Evolutionary conservation across 2,888 invertebrate genomes (phyloP).

Genomic region (Meloe dianella): DNA sequence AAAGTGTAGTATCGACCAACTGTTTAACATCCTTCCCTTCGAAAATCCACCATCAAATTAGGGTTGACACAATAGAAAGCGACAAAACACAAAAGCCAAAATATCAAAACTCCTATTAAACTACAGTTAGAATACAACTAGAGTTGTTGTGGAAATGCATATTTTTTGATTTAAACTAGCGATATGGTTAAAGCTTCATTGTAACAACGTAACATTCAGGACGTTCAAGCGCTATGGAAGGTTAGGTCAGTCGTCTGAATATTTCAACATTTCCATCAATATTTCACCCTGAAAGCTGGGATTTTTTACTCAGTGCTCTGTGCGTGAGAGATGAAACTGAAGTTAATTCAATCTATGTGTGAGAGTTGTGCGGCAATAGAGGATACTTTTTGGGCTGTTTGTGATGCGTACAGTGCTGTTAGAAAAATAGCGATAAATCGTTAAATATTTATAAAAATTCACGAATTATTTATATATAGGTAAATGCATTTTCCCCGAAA

Average conservation of each 20-base stretch:
- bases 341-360: constrained; percentile 53
- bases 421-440: constrained; percentile 51
- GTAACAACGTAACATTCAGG: constrained; percentile 22
- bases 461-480: constrained; percentile 48
- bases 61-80: neutral
- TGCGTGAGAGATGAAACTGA: constrained; percentile 46
- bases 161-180: neutral
- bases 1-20: constrained; percentile 2
- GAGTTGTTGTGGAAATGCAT: neutral
- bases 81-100: neutral
- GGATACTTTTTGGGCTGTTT: constrained; percentile 48
- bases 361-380: constrained; percentile 44
- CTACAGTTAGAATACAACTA: neutral
- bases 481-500: constrained; percentile 36
- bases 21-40: neutral
- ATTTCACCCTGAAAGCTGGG: constrained; percentile 50
- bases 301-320: constrained; percentile 44
- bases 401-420: constrained; percentile 46
- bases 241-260: constrained; percentile 53
- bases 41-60: neutral
- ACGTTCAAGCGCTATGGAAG: constrained; percentile 39
- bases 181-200: constrained; percentile 27
- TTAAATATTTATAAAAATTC: constrained; percentile 50
- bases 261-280: constrained; percentile 54
- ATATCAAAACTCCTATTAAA: neutral